These are phyloP conservation scores for Formicarius rufipectus DNA, from an alignment of 2,113 vertebrate species.

Conservation along the genomic window DNA sequence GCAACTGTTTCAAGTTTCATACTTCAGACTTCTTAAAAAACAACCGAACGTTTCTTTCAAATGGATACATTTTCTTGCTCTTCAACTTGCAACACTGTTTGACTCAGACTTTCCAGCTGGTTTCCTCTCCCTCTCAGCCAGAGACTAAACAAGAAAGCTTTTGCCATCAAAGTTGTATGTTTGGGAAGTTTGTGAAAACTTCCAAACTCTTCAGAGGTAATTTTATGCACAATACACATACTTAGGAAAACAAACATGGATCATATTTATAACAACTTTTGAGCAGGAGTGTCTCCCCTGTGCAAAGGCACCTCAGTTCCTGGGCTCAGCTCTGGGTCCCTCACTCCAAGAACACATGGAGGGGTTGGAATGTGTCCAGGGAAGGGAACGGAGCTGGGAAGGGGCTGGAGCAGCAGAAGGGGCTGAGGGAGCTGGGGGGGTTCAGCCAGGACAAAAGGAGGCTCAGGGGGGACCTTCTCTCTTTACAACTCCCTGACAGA, in stretches of 20 bases:
- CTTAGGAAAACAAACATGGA: fast-evolving
- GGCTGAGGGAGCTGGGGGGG: neutral
- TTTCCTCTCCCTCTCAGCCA: neutral
- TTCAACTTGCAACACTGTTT: neutral
- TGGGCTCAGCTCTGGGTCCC: neutral
- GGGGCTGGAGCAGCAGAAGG: neutral
- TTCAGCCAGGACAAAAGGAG: neutral
- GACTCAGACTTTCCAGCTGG: neutral
- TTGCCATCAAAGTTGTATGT: neutral
- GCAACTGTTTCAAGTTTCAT: neutral
- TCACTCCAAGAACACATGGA: neutral
- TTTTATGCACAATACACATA: neutral
- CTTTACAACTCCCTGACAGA: neutral
- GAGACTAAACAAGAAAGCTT: neutral
- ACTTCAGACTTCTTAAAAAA: neutral
- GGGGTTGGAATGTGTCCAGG: neutral
- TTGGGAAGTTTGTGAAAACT: neutral
- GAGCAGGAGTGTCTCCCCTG: neutral
- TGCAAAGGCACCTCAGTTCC: neutral
- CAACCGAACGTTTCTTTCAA: neutral
- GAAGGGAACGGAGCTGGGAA: neutral
- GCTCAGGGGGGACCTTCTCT: neutral
- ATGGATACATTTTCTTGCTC: neutral
- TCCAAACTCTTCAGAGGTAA: neutral
- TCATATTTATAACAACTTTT: neutral